phyloP scores from a whole-genome alignment of 1,140 invertebrate species.

The Drosophila truncata region DNA sequence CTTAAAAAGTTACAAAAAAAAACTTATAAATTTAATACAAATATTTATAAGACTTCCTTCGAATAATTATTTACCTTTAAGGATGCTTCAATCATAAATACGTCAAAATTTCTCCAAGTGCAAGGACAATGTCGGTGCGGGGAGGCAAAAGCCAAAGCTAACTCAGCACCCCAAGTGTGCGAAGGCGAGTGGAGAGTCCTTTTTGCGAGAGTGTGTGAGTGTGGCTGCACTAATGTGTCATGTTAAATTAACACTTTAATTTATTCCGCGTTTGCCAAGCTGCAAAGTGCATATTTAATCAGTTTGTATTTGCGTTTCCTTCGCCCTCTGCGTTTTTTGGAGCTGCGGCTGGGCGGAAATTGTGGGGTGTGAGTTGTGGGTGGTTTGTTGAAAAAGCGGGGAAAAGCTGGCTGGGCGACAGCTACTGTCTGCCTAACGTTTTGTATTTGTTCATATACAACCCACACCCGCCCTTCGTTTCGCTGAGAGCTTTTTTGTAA shows the following conservation, averaged over 20 bases:
- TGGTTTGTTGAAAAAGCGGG: not conserved
- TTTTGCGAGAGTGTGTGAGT: conserved; percentile 28
- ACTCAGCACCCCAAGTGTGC: conserved; percentile 38
- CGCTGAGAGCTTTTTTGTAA: conserved; percentile 58
- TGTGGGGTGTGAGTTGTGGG: not conserved
- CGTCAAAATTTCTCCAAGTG: not conserved
- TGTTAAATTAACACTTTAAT: conserved; percentile 85
- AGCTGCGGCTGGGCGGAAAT: conserved; percentile 15
- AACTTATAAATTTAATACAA: no score
- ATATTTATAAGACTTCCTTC: no score
- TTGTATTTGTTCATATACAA: conserved; percentile 33
- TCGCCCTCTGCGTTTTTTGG: conserved; percentile 45
- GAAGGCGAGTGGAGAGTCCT: not conserved
- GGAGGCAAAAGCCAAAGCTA: conserved; percentile 53
- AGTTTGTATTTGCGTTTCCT: conserved; percentile 80
- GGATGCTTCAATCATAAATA: not conserved
- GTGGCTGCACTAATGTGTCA: conserved; percentile 82
- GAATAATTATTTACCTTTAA: not conserved
- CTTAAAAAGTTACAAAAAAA: no score
- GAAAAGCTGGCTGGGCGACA: conserved; percentile 1
- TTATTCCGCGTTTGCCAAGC: conserved; percentile 81
- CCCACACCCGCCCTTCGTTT: not conserved
- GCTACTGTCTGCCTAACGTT: conserved; percentile 37
- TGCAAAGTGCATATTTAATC: conserved; percentile 85
- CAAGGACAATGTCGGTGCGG: conserved; percentile 9